Base-by-base conservation (phyloP, 64 coral and sea anemone species). In the Astreopora myriophthalma region DNA sequence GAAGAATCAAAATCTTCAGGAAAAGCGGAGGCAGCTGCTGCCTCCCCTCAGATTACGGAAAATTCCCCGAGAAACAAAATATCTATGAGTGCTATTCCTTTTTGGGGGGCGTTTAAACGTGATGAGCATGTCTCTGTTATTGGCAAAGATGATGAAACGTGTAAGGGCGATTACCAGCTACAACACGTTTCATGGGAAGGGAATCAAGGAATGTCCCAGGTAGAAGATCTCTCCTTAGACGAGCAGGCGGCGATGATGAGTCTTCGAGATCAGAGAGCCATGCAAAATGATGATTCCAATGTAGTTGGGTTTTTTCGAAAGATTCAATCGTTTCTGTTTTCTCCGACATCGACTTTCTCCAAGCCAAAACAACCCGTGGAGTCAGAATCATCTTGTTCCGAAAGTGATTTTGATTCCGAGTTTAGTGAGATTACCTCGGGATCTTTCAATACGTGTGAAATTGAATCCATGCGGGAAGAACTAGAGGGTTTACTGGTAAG, bases 391-490 rank as follows among this genome's bases (percentile, higher is more conserved):
- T 83, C 79, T 36, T 83, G 79, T 20, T 63, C 55, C 65, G 79
- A 83, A 83, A 83, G 79, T 23, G 79, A 83, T 60, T 65, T 83
- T 63, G 79, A 83, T 83, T 83, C 79, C 22, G 79, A 83, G 55
- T 83, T 83, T 9, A 83, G 79, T 65, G 79, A 83, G 23, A 83
- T 83, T 22, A 83, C 79, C 6, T 61, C 58, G 20, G 79, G 51
- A 26, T 83, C 79, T 64, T 83, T 83, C 32, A 83, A 83, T 37
- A 8, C 51, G 1, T 55, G 79, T 12, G 79, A 83, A 25, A 83
- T 83, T 34, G 79, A 83, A 83, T 33, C 79, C 19, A 64, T 83
- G 17, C 6, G 79, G 20, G 79, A 83, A 38, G 79, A 83, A 64
- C 32, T 83, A 12, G 57, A 83, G 34, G 36, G 17, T 34, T 83